A percentile compares a stretch with the other conserved stretches of the same genome.
Conservation (phyloP, 2,113 vertebrate species). For the Prinia subflava region DNA sequence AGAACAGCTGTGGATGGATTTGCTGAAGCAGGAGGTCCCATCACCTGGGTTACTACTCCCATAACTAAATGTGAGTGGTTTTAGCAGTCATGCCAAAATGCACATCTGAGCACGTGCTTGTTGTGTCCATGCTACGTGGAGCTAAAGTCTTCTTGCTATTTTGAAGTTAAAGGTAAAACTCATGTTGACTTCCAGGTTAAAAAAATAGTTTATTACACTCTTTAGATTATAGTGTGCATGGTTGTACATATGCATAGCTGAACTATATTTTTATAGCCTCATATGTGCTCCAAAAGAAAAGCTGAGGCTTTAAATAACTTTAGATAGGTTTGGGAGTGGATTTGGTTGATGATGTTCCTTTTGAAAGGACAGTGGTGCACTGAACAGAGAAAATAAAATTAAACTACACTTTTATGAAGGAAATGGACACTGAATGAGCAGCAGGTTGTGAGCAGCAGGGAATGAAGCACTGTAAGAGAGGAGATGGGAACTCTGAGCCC, state of each 20-base stretch:
- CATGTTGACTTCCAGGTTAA: not conserved
- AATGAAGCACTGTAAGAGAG: not conserved
- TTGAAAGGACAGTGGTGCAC: not conserved
- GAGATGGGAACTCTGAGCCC: not conserved
- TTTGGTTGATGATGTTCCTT: not conserved
- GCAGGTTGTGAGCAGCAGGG: not conserved
- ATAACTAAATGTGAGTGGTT: not conserved
- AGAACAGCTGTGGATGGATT: not conserved
- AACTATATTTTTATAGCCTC: not conserved
- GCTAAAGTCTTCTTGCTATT: not conserved
- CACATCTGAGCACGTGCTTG: not conserved
- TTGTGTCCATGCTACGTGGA: accelerated
- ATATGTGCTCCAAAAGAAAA: not conserved
- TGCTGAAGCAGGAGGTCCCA: not conserved
- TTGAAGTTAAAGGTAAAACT: not conserved
- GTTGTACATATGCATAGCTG: not conserved
- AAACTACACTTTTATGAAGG: not conserved
- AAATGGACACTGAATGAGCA: not conserved
- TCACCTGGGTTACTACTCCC: not conserved
- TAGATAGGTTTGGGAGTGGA: not conserved
- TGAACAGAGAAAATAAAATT: not conserved
- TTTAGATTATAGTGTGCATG: not conserved
- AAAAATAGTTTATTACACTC: not conserved
- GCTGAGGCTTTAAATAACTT: not conserved
- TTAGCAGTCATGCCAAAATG: not conserved